Base-by-base conservation (phyloP, 2,888 invertebrate genomes). In the Cataglyphis rosenhaueri region DNA sequence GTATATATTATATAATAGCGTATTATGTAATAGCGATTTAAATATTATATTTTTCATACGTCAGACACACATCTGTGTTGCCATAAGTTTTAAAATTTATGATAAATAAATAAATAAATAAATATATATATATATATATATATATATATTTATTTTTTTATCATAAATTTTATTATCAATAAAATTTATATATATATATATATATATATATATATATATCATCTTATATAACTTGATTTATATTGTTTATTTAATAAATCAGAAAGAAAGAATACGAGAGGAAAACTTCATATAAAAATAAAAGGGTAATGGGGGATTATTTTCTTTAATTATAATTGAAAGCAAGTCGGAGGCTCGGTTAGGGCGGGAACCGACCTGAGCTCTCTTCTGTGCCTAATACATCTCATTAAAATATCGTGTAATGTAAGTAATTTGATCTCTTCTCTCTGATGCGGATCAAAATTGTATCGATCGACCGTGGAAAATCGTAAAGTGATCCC, bases 391-490 rank as follows among this genome's bases (percentile, higher is more conserved):
- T 21, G 57, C 68, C 41, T 59, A 79, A 79, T 71, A 66, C 59
- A 71, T 59, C 59, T 71, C 78, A 71, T 71, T 71, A 79, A 79
- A 71, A 79, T 71, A 71, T 79, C 71, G 59, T 44, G 70, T 79
- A 79, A 79, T 79, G 25, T 71, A 44, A 59, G 71, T 79, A 71
- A 79, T 79, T 32, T 71, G 78, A 79, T 79, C 32, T 32, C 32
- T 32, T 32, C 32, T 32, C 32, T 32, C 78, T 71, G 71, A 79
- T 71, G 78, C 59, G 44, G 57, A 79, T 78, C 78, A 78, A 78
- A 78, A 78, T 79, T 59, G 71, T 71, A 79, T 79, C 78, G 78
- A 79, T 79, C 71, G 71, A 79, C 71, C 78, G 32, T 79, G 71
- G 12, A 79, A 71, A 79, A 79, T 79, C 57, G 78, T 25, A 61